Base-by-base conservation (phyloP, 1,140 invertebrate genomes). In the Phenacoccus solenopsis region DNA sequence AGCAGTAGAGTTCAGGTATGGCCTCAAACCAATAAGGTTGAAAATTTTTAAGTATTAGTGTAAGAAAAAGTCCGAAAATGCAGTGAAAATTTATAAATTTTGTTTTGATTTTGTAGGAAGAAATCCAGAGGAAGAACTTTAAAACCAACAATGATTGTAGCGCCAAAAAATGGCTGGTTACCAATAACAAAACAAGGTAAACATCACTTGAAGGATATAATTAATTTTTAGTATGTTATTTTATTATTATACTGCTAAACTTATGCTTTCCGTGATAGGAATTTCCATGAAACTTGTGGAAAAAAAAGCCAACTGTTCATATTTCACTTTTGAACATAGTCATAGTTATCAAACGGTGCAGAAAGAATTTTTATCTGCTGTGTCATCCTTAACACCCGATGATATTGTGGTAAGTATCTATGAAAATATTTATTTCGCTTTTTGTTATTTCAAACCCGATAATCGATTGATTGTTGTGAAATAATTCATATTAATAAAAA, bases 281-380 rank as follows among this genome's bases (percentile, higher is more conserved):
- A 78, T 94, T 35, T 86, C 86, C 0, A 94, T 94, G 91, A 82
- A 80, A 67, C 73, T 87, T 56, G 76, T 87, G 57, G 81, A 85
- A 70, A 78, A 73, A 49, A 80, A 80, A 70, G 76, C 79, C 73
- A 81, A 78, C 16, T 75, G 79, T 64, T 83, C 82, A 49, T 88
- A 88, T 78, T 96, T 95, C 77, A 81, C 84, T 5, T 95, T 88
- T 78, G 88, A 91, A 72, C 93, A 96, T 74, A 90, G 82, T 77
- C 77, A 82, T 27, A 81, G 85, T 20, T 96, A 96, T 78, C 88
- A 88, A 76, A 81, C 87, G 74, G 78, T 90, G 25, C 76, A 84
- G 73, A 75, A 83, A 32, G 74, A 74, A 70, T 94, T 94, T 77
- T 80, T 91, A 27, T 79, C 86, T 72, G 90, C 90, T 68, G 87